Evolutionary conservation across 2,888 invertebrate genomes (phyloP).

Genomic region (Oscheius sp.): DNA sequence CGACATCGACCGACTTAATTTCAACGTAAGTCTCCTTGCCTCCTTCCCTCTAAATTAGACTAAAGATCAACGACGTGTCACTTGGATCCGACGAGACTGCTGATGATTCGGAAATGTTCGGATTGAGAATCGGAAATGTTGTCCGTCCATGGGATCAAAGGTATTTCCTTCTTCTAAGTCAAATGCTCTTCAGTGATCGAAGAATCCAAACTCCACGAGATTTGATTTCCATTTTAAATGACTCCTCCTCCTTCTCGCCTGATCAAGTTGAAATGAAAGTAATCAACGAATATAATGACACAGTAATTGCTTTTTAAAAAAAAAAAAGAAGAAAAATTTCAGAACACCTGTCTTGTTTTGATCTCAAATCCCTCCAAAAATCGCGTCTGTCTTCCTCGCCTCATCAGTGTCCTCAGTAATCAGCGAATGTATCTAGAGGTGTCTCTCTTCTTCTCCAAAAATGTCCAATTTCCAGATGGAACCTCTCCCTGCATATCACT

Average conservation of each 20-base stretch:
- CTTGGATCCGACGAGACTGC: conserved; percentile 12
- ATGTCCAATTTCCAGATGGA: conserved; percentile 16
- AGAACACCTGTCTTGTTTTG: not conserved
- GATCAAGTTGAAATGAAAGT: no score
- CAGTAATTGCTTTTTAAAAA: no score
- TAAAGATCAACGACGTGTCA: conserved; percentile 22
- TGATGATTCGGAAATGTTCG: not conserved
- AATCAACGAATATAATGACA: no score
- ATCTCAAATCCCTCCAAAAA: conserved; percentile 1
- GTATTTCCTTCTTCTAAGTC: not conserved
- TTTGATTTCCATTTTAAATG: not conserved
- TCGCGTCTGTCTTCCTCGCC: conserved; percentile 12
- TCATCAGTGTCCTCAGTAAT: conserved; percentile 12
- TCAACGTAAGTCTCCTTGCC: conserved; percentile 1
- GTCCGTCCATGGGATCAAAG: not conserved
- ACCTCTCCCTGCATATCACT: conserved; percentile 17
- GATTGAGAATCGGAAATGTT: not conserved
- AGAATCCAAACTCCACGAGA: not conserved
- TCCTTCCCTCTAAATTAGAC: not conserved
- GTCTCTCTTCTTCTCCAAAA: not conserved
- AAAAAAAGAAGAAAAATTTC: no score
- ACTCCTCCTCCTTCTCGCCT: not conserved
- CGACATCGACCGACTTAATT: conserved; percentile 4
- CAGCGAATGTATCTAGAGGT: conserved; percentile 25
- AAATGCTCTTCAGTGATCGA: not conserved